phyloP scores from a whole-genome alignment of 2,797 vertebrate species.

The Sebastolobus alascanus region DNA sequence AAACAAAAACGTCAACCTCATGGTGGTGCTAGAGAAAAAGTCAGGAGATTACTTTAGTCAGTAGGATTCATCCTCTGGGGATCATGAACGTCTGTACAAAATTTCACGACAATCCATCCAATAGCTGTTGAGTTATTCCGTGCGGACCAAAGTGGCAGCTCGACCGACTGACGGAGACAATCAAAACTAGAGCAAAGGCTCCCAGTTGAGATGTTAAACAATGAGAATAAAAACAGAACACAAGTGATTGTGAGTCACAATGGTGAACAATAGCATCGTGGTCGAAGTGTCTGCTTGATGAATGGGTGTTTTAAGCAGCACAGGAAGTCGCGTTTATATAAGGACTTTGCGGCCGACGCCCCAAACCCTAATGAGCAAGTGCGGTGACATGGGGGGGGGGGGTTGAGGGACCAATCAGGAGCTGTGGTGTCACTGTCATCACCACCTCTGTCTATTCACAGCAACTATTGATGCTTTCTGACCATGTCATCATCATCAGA shows the following conservation, averaged over 20 bases:
- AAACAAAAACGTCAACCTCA: neutral
- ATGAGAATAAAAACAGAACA: slow-evolving; percentile 43
- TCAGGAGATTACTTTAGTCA: neutral
- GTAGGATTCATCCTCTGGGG: neutral
- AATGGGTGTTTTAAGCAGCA: slow-evolving; percentile 60
- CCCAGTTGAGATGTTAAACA: slow-evolving; percentile 28
- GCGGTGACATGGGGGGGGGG: slow-evolving; percentile 10
- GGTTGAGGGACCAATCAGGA: slow-evolving; percentile 41
- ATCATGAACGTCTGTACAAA: neutral
- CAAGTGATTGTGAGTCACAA: slow-evolving; percentile 39
- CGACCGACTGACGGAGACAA: neutral
- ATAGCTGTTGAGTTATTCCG: neutral
- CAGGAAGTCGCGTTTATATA: slow-evolving; percentile 74
- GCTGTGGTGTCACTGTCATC: slow-evolving; percentile 23
- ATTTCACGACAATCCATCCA: neutral
- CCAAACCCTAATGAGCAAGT: slow-evolving; percentile 74
- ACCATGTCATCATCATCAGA: slow-evolving; percentile 41
- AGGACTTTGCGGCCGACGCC: slow-evolving; percentile 56
- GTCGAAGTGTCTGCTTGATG: slow-evolving; percentile 56
- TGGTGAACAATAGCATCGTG: slow-evolving; percentile 63
- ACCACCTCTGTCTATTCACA: slow-evolving; percentile 30
- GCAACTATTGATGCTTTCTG: slow-evolving; percentile 30
- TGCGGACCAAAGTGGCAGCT: neutral
- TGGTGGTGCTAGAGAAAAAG: neutral
- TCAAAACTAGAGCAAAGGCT: neutral